Base-by-base conservation (phyloP, 2,888 invertebrate genomes). In the Meghimatium bilineatum region DNA sequence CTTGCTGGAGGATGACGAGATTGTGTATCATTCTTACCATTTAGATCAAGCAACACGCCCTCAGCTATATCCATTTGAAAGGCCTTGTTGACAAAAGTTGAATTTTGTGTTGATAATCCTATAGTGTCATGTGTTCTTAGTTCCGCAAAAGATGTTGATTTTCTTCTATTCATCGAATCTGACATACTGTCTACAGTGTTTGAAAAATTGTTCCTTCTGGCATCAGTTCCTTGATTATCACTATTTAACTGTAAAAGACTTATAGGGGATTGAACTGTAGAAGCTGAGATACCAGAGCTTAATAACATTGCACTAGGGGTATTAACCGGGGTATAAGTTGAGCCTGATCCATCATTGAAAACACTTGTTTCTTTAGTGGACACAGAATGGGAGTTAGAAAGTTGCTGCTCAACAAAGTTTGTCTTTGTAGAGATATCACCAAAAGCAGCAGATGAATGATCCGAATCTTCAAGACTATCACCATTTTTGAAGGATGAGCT, bases 11-110 rank as follows among this genome's bases (percentile, higher is more conserved):
- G 20, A 14, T 78, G 77, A 56, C 36, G 71, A 8, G 79, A 71
- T 26, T 81, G 79, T 10, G 8, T 56, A 6, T 38, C 17, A 6
- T 80, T 76, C 3, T 78, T 71, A 34, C 26, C 71, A 17, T 75
- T 79, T 44, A 82, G 0, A 71, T 69, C n/a, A 17, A 86, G 20
- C 77, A 86, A 34, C 12, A 72, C 60, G 26, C 86, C 86, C 67
- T 86, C 86, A 56, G 69, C 76, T 26, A 81, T 81, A 26, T 85
- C 82, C 76, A 80, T 80, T 75, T 85, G 83, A 26, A 81, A 86
- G 0, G 79, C 86, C 34, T 78, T 80, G 52, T 86, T 86, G 26
- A 86, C 82, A 72, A 86, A 86, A 6, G 85, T 75, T 44, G 60
- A 52, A 38, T 71, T 36, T 17, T 76, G 29, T 72, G 44, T 10